Evolutionary conservation across 64 coral and sea anemone species (phyloP).

Genomic region (Anthopleura sola): DNA sequence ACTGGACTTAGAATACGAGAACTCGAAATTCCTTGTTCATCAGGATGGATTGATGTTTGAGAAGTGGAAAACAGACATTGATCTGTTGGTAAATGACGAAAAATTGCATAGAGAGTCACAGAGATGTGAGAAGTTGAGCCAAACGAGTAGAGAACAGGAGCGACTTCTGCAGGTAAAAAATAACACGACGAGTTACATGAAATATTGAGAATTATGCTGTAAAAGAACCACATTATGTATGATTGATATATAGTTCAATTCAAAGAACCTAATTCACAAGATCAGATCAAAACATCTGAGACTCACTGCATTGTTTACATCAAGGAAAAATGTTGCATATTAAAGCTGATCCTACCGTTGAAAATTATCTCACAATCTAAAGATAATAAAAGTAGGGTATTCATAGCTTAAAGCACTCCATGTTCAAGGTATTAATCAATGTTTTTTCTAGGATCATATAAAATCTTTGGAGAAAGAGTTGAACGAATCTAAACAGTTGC

Average conservation of each 20-base stretch:
- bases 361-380: background rate
- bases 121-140: background rate
- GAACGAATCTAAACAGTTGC: background rate
- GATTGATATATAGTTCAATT: background rate
- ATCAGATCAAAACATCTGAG: background rate
- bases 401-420: background rate
- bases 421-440: background rate
- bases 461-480: background rate
- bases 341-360: background rate
- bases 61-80: constrained; percentile 19
- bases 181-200: background rate
- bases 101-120: background rate
- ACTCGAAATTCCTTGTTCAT: constrained; percentile 7
- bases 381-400: background rate
- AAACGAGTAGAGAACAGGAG: background rate
- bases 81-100: constrained; percentile 16
- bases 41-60: background rate
- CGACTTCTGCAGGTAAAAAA: constrained; percentile 5
- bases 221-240: background rate
- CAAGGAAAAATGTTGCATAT: no score
- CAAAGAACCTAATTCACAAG: background rate
- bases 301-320: background rate
- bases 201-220: background rate
- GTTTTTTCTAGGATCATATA: background rate
- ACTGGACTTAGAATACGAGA: constrained; percentile 18